Percentiles rank a stretch among this genome's conserved stretches.
phyloP scores from a whole-genome alignment of 2,113 vertebrate species.

The Barnardius zonarius region DNA sequence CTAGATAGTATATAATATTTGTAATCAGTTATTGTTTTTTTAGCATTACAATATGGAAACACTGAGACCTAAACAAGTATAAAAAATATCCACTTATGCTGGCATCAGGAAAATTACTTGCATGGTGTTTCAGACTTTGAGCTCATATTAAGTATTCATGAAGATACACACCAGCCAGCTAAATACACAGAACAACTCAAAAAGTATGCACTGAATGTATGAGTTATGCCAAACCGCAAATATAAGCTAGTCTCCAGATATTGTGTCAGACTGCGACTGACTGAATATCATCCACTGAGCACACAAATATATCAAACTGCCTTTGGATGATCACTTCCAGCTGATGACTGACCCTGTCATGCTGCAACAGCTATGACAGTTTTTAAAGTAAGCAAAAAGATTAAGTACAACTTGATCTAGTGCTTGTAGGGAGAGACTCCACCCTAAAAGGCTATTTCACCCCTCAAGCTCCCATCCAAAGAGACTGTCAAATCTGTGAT shows the following conservation, averaged over 20 bases:
- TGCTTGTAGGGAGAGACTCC: neutral
- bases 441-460: neutral
- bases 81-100: neutral
- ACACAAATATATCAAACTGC: neutral
- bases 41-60: neutral
- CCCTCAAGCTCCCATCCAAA: neutral
- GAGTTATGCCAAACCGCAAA: neutral
- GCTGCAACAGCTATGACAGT: accelerated
- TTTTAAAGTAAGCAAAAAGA: neutral
- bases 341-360: neutral
- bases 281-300: neutral
- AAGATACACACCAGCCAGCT: accelerated
- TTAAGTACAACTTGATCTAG: neutral
- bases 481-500: neutral
- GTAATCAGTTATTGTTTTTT: neutral
- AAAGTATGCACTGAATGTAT: neutral
- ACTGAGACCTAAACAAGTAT: neutral
- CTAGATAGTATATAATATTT: neutral
- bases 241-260: neutral
- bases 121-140: neutral
- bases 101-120: neutral
- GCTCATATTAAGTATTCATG: neutral
- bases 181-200: neutral
- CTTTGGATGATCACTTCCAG: neutral
- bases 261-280: neutral